Evolutionary conservation across 2,113 vertebrate species (phyloP).

Genomic region (Vombatus ursinus): DNA sequence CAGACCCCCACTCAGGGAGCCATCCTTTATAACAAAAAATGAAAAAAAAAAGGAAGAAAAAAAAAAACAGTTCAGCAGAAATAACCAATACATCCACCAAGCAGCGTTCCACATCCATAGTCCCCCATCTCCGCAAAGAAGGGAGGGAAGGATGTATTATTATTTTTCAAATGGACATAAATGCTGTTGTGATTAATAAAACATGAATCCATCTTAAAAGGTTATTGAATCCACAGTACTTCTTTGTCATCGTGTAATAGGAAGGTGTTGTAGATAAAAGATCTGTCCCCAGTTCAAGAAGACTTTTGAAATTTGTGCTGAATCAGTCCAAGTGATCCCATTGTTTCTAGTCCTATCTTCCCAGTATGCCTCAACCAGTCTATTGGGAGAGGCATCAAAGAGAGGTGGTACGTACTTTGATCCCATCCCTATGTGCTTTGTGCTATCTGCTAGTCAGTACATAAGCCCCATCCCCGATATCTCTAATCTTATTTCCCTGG

Average conservation of each 20-base stretch:
- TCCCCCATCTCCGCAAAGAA: neutral
- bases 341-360: neutral
- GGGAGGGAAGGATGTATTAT: neutral
- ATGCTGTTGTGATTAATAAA: neutral
- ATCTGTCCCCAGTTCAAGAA: neutral
- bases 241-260: neutral
- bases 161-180: neutral
- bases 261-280: neutral
- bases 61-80: neutral
- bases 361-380: neutral
- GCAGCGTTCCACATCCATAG: neutral
- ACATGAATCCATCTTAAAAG: neutral
- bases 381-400: neutral
- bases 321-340: neutral
- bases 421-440: neutral
- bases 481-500: neutral
- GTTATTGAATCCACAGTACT: neutral
- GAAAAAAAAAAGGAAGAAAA: neutral
- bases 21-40: neutral
- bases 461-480: neutral
- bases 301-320: neutral
- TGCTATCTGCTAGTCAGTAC: neutral
- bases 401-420: neutral
- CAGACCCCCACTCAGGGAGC: neutral
- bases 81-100: neutral